Conservation (phyloP, 2,888 invertebrate genomes). For the Calameuta filiformis region DNA sequence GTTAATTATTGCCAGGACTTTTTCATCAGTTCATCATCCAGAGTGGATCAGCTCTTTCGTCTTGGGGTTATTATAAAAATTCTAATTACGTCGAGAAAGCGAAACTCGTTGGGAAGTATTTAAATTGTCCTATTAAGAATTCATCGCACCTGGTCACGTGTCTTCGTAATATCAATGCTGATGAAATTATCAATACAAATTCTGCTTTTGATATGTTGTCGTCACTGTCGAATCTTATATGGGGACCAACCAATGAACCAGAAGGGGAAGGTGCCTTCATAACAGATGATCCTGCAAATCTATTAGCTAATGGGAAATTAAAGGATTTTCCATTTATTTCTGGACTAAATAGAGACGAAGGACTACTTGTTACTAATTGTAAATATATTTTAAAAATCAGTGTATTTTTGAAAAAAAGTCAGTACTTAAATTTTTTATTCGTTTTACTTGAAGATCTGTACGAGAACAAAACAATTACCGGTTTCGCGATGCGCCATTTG, state of each 20-base stretch:
- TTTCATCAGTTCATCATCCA: constrained; percentile 14
- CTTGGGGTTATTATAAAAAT: constrained; percentile 19
- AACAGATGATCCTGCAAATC: constrained; percentile 27
- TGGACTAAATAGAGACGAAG: constrained; percentile 38
- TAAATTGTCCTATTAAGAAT: constrained; percentile 28
- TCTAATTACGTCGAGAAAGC: background rate
- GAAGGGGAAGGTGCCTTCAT: constrained; percentile 34
- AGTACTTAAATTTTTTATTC: background rate
- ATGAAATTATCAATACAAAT: constrained; percentile 13
- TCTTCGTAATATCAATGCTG: constrained; percentile 27
- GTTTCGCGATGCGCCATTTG: constrained; percentile 14
- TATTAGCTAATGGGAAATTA: constrained; percentile 23
- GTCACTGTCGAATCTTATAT: constrained; percentile 12
- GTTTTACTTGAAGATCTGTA: background rate
- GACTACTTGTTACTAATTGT: constrained; percentile 30
- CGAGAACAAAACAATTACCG: constrained; percentile 21
- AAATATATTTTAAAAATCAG: constrained; percentile 4
- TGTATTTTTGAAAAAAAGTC: background rate
- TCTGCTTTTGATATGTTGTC: background rate
- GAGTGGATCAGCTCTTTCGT: constrained; percentile 1
- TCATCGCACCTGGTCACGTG: constrained; percentile 31
- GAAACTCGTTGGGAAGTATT: constrained; percentile 20
- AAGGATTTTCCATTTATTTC: constrained; percentile 34
- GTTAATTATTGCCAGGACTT: constrained; percentile 4
- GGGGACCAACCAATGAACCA: constrained; percentile 36